Evolutionary conservation across 2,113 vertebrate species (phyloP).

Genomic region (Eurypyga helias): DNA sequence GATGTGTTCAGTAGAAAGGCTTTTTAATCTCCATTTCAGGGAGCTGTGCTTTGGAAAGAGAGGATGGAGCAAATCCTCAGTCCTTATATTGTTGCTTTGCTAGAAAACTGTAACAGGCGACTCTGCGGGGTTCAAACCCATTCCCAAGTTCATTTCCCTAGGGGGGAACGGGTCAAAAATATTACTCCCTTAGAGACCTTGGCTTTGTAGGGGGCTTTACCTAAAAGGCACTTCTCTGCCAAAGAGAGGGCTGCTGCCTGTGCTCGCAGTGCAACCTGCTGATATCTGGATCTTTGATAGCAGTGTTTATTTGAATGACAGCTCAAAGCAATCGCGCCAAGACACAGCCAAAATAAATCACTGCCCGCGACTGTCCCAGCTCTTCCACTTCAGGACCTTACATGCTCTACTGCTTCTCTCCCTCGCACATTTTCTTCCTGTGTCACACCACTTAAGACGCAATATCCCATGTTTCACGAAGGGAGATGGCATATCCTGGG

Average conservation of each 20-base stretch:
- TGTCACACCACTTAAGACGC: accelerated
- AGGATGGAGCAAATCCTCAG: neutral
- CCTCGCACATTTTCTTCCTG: accelerated
- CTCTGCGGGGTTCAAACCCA: neutral
- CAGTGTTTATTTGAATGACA: neutral
- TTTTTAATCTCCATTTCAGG: neutral
- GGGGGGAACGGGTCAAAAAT: neutral
- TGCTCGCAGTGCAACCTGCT: neutral
- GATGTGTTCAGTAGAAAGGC: neutral
- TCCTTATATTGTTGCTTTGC: neutral
- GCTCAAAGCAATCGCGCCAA: neutral
- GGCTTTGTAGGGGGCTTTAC: neutral
- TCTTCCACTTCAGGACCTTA: neutral
- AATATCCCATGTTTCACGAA: accelerated
- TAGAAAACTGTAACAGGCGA: neutral
- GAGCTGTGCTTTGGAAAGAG: neutral
- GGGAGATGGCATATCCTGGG: neutral
- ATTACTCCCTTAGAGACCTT: neutral
- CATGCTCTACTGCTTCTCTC: neutral
- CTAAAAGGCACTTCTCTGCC: neutral
- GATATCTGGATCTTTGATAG: neutral
- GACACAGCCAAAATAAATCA: neutral
- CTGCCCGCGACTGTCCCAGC: neutral
- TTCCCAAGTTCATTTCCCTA: neutral
- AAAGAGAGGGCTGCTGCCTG: neutral